Base-by-base conservation (phyloP, 53 echinoderm and acorn worm genomes). In the Echinarachnius parma region DNA sequence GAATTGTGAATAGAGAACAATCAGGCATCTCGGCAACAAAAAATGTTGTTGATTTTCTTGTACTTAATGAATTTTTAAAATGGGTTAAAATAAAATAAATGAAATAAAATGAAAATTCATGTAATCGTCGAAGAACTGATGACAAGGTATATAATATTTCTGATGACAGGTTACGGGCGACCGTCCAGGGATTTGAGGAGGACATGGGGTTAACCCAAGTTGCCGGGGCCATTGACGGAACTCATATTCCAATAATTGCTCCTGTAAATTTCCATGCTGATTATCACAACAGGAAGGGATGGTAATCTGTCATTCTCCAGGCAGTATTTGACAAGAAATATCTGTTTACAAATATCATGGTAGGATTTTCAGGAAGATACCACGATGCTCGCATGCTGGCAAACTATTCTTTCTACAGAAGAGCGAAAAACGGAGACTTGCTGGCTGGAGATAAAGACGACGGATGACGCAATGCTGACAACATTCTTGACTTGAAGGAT, bases 151-250 rank as follows among this genome's bases (percentile, higher is more conserved):
- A 37, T 61, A 10, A 23, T 22, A 5, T 59, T 76, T 21, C 76
- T 61, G n/a, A 35, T 20, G 34, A 46, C 16, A 22, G 14, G 4
- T 27, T 72, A 31, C 33, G 21, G 7, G 36, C n/a, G 9, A 53
- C 50, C 15, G 50, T 60, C 20, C 26, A 3, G 47, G 76, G 46
- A 18, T 76, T 76, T 18, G 65, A 65, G 3, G 4, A 22, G 0
- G 3, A 25, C 14, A n/a, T 10, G 16, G 20, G 47, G 1, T 76
- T 76, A 5, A 60, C 76, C 3, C 60, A 76, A 20, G 46, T 60
- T 86, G 87, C 56, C 21, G 87, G 87, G 8, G 77, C 77, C 45
- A 77, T 82, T 16, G 87, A 86, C 56, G 77, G 82, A 2, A 81
- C 87, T 0, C 78, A 86, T 50, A 55, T 82, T 32, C 77, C 77